Evolutionary conservation across 2,113 vertebrate species (phyloP).

Genomic region (Callipepla californica): DNA sequence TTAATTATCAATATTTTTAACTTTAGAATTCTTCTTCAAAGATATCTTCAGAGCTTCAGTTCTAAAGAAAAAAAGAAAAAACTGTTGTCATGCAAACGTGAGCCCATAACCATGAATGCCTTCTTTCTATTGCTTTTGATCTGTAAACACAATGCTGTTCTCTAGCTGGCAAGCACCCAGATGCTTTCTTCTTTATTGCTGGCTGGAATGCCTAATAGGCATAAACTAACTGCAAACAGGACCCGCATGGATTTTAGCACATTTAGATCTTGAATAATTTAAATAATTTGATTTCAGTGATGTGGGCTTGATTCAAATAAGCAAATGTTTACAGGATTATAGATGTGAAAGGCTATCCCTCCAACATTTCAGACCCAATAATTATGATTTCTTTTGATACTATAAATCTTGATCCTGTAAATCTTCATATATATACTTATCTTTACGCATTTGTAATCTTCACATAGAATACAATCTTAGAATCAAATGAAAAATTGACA

Average conservation of each 20-base stretch:
- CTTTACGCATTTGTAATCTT: background rate
- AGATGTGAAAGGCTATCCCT: background rate
- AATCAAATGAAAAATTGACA: background rate
- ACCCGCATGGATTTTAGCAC: slow-evolving; percentile 65
- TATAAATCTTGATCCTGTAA: background rate
- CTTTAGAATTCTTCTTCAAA: slow-evolving; percentile 37
- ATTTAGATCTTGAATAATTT: slow-evolving; percentile 78
- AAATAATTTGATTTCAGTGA: slow-evolving; percentile 72
- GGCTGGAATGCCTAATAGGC: slow-evolving; percentile 60
- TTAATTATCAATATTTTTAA: slow-evolving; percentile 1
- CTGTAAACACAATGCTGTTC: slow-evolving; percentile 57
- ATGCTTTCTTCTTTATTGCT: slow-evolving; percentile 65
- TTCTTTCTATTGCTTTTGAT: slow-evolving; percentile 55
- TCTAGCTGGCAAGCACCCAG: slow-evolving; percentile 60
- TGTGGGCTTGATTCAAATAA: slow-evolving; percentile 61
- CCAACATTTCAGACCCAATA: background rate
- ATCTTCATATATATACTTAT: background rate
- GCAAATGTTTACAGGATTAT: slow-evolving; percentile 52
- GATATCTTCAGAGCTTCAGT: slow-evolving; percentile 13
- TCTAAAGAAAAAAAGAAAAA: background rate
- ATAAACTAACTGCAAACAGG: slow-evolving; percentile 72
- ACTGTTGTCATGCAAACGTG: background rate
- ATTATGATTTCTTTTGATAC: background rate
- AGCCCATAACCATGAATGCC: slow-evolving; percentile 41
- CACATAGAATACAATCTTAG: background rate